A percentile compares a stretch with the other conserved stretches of the same genome.
Conservation (phyloP, 2,888 invertebrate genomes). For the Homarus gammarus region DNA sequence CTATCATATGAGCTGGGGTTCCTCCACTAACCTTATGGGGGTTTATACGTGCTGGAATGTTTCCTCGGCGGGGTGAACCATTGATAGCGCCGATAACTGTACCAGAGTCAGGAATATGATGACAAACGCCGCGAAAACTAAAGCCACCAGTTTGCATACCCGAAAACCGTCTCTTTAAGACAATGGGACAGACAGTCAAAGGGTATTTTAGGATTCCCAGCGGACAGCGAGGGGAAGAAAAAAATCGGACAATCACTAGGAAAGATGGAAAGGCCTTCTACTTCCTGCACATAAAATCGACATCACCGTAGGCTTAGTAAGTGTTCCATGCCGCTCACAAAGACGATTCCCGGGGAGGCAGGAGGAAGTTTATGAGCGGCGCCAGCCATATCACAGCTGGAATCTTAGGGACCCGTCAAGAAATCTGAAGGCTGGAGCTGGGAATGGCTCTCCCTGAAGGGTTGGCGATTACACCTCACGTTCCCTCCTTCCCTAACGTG, state of each 20-base stretch:
- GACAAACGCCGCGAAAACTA: background rate
- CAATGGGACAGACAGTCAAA: too few relatives aligned
- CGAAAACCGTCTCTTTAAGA: too few relatives aligned
- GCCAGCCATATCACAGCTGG: slow-evolving; percentile 36
- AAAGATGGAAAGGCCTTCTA: slow-evolving; percentile 24
- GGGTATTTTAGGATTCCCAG: background rate
- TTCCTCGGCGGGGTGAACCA: background rate
- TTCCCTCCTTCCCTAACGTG: too few relatives aligned
- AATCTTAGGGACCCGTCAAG: slow-evolving; percentile 18
- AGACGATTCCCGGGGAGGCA: slow-evolving; percentile 16
- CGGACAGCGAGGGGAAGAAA: background rate
- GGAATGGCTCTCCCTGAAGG: background rate
- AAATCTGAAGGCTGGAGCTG: slow-evolving; percentile 16
- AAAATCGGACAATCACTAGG: background rate
- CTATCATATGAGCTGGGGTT: background rate
- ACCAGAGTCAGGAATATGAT: background rate
- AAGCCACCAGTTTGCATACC: too few relatives aligned
- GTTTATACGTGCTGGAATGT: slow-evolving; percentile 15
- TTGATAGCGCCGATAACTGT: background rate
- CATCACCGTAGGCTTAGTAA: slow-evolving; percentile 25
- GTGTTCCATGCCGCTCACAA: slow-evolving; percentile 15
- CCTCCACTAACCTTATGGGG: slow-evolving; percentile 1
- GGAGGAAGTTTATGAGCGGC: slow-evolving; percentile 27
- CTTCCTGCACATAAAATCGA: slow-evolving; percentile 37
- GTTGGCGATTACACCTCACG: background rate